Base-by-base conservation (phyloP, 2,797 vertebrate genomes). In the Pseudopleuronectes americanus region DNA sequence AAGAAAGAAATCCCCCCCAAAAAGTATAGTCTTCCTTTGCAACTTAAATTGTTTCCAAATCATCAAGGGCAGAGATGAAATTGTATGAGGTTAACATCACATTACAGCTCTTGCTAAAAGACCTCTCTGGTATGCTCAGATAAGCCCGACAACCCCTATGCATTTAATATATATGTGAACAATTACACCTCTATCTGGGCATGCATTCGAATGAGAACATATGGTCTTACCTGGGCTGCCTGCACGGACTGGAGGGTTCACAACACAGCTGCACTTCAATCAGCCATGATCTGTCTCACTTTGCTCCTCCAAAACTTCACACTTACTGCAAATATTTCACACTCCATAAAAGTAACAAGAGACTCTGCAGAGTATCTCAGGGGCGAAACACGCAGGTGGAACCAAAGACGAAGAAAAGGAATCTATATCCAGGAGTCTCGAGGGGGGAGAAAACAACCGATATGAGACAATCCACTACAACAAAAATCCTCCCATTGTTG, bases 171-270 rank as follows among this genome's bases (percentile, higher is more conserved):
- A 2, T 22, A 41, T 19, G 8, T 3, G 8, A 19, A 38, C 8
- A 48, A 17, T 60, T 53, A n/a, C 14, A 43, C 28, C 28, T 58
- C 13, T 28, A 13, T 33, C 14, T 26, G 6, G 3, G 8, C 53
- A 54, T 31, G 38, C 23, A 58, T 21, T 6, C 43, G 28, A 49
- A 22, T 17, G 10, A 26, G 6, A 19, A 41, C 8, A 23, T 7
- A 28, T 1, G 13, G 1, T 60, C 90, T 91, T 93, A 94, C 93
- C 92, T 94, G 87, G 31, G 56, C 68, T 64, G 59, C 59, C 64
- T 87, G 76, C 57, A 76, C 58, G 67, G 56, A 79, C 57, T 53
- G 68, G 81, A 56, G 23, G 22, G 38, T 78, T 89, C 63, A 88
- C 51, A 67, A 80, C 84, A 84, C 80, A 79, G 83, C 76, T 77